Conservation (phyloP, 2,797 vertebrate species). For the Myoxocephalus aenaeus region DNA sequence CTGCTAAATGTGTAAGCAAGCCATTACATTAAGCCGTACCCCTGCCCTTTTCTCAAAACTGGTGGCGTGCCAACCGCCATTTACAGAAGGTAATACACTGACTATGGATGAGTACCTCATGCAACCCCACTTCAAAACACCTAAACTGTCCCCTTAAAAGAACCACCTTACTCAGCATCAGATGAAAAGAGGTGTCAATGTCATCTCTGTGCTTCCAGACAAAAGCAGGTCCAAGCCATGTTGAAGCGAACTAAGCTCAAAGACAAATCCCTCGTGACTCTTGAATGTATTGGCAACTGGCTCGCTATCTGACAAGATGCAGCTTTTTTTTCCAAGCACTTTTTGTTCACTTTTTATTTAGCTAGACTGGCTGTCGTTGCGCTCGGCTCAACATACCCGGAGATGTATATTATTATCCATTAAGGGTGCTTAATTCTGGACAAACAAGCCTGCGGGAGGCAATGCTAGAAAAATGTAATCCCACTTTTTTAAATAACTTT, state of each 20-base stretch:
- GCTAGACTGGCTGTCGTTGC: slow-evolving; percentile 6
- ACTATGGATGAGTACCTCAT: background rate
- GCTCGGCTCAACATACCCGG: background rate
- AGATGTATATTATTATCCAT: slow-evolving; percentile 9
- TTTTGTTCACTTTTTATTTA: slow-evolving; percentile 24
- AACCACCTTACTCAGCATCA: background rate
- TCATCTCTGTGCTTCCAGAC: slow-evolving; percentile 14
- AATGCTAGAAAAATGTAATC: slow-evolving; percentile 11
- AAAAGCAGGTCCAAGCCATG: slow-evolving; percentile 17
- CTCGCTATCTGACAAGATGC: background rate
- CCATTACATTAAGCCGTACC: background rate
- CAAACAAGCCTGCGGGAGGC: slow-evolving; percentile 16
- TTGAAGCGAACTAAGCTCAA: slow-evolving; percentile 14
- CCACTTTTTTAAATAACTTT: slow-evolving; percentile 17
- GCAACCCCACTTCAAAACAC: background rate
- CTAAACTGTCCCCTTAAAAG: background rate
- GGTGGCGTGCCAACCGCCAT: background rate
- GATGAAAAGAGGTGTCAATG: slow-evolving; percentile 13
- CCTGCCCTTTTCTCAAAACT: background rate
- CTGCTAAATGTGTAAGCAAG: background rate
- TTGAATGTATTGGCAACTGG: background rate
- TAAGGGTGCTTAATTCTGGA: background rate
- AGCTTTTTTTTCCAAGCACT: background rate
- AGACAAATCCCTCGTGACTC: slow-evolving; percentile 4
- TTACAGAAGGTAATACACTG: background rate